Conservation (phyloP, 2,797 vertebrate species). For the Sebastes taczanowskii region DNA sequence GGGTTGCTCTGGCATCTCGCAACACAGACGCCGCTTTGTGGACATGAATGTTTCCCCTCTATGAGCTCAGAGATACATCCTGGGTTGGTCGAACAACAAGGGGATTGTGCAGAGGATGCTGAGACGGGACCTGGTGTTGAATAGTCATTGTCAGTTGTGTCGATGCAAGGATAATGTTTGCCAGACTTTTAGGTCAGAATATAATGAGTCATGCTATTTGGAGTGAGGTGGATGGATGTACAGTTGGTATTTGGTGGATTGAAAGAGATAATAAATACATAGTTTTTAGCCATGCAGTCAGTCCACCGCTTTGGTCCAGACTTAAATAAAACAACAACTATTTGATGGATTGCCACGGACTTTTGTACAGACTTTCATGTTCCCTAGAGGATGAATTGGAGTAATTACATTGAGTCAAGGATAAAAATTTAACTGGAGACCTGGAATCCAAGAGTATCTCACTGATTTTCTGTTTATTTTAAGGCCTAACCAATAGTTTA, state of each 20-base stretch:
- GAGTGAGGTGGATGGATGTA: background rate
- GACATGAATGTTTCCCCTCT: conserved; percentile 52
- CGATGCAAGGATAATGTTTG: conserved; percentile 71
- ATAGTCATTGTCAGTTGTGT: conserved; percentile 69
- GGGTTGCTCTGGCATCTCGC: conserved; percentile 58
- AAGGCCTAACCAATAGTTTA: conserved; percentile 24
- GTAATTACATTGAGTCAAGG: background rate
- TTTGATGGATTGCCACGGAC: background rate
- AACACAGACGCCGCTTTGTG: conserved; percentile 73
- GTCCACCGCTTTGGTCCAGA: background rate
- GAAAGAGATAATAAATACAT: background rate
- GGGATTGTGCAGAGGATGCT: conserved; percentile 65
- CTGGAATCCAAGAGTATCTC: background rate
- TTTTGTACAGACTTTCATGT: background rate
- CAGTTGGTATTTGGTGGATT: background rate
- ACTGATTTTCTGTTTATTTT: conserved; percentile 22
- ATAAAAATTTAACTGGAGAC: background rate
- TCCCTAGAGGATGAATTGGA: background rate
- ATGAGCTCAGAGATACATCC: conserved; percentile 67
- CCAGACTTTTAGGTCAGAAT: conserved; percentile 72
- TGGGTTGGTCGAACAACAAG: conserved; percentile 62
- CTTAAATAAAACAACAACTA: background rate
- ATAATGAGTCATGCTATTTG: conserved; percentile 5
- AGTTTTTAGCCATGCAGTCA: background rate
- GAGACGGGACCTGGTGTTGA: conserved; percentile 46